Evolutionary conservation across 1,140 invertebrate species (phyloP).

Genomic region (Drosophila ironensis): DNA sequence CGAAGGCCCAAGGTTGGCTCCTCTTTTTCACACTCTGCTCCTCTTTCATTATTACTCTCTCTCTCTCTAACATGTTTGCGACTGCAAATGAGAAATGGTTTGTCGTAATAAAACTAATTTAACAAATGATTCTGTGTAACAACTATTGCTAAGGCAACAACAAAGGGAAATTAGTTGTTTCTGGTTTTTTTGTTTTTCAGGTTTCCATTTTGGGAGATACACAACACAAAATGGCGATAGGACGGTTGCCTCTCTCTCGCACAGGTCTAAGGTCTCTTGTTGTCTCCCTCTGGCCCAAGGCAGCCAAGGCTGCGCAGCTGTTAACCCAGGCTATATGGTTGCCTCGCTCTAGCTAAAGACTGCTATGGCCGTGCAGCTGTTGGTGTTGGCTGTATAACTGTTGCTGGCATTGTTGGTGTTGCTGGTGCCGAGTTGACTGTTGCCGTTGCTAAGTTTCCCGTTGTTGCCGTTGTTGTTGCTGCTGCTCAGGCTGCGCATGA

Average conservation of each 20-base stretch:
- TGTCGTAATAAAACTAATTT: constrained; percentile 81
- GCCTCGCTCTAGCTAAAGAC: constrained; percentile 65
- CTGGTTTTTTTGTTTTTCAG: constrained; percentile 1
- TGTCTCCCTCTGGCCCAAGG: constrained; percentile 62
- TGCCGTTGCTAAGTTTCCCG: constrained; percentile 15
- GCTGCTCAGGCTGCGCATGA: constrained; percentile 74
- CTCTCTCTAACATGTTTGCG: constrained; percentile 70
- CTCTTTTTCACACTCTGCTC: constrained; percentile 64
- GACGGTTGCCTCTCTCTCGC: constrained; percentile 60
- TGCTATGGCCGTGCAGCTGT: constrained; percentile 51
- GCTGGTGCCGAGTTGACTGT: too few relatives aligned
- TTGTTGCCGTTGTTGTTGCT: constrained; percentile 21
- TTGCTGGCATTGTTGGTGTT: constrained; percentile 14
- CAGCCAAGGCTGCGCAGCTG: constrained; percentile 52
- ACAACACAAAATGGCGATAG: too few relatives aligned
- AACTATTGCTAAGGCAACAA: constrained; percentile 26
- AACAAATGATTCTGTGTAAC: constrained; percentile 58
- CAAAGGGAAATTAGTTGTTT: constrained; percentile 22
- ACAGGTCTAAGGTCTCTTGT: too few relatives aligned
- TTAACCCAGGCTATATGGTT: too few relatives aligned
- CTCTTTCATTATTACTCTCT: constrained; percentile 22
- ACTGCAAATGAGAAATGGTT: constrained; percentile 81
- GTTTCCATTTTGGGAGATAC: constrained; percentile 30
- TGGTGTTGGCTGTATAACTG: constrained; percentile 25
- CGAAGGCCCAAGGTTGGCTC: constrained; percentile 66